Conservation (phyloP, 2,797 vertebrate genomes). For the Myripristis murdjan region DNA sequence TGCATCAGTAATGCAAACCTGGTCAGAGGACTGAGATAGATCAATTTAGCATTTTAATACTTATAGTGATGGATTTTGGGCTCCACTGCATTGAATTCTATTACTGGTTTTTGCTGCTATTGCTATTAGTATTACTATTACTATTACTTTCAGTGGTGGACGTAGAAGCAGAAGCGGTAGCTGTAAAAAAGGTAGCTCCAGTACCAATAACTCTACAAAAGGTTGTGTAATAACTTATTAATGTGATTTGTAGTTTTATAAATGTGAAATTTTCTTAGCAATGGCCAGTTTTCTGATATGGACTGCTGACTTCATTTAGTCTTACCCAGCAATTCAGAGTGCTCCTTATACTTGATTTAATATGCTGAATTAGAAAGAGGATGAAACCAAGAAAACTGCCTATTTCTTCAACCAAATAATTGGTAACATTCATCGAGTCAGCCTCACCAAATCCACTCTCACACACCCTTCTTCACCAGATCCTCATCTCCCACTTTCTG, state of each 20-base stretch:
- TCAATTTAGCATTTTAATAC: too few species aligned
- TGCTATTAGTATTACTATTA: background rate
- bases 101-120: background rate
- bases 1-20: constrained; percentile 30
- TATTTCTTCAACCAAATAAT: constrained; percentile 9
- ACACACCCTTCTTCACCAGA: constrained; percentile 15
- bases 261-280: too few species aligned
- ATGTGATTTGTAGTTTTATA: too few species aligned
- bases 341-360: background rate
- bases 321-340: background rate
- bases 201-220: too few species aligned
- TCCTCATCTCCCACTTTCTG: constrained; percentile 59
- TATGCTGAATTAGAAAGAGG: background rate
- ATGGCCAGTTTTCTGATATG: background rate
- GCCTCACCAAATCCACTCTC: constrained; percentile 19
- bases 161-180: too few species aligned
- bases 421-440: background rate
- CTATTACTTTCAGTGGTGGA: too few species aligned
- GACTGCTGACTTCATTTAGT: background rate
- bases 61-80: too few species aligned
- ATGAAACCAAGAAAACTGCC: background rate
- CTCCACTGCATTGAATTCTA: too few species aligned
- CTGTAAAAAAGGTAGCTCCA: too few species aligned
- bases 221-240: background rate
- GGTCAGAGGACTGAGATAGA: constrained; percentile 39